Evolutionary conservation across 2,113 vertebrate species (phyloP).

Genomic region (Sylvia atricapilla): DNA sequence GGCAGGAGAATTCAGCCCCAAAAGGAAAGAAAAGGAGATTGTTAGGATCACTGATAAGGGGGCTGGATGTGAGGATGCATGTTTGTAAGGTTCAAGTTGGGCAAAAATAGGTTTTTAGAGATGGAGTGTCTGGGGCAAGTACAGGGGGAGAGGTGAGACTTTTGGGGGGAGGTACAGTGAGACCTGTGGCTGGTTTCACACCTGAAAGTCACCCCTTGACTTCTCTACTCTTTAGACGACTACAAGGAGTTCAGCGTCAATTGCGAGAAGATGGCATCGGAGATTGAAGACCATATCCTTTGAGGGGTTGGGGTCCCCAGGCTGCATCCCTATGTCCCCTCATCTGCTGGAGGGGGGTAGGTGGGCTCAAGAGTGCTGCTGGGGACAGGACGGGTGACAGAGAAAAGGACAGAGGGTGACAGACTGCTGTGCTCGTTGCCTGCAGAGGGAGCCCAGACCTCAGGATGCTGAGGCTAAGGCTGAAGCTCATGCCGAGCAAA

Average conservation of each 20-base stretch:
- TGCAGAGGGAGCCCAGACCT: slow-evolving; percentile 55
- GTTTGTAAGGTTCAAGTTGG: neutral
- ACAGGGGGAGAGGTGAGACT: neutral
- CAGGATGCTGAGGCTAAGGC: neutral
- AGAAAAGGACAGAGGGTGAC: neutral
- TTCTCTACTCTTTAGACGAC: slow-evolving; percentile 75
- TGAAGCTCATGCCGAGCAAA: neutral
- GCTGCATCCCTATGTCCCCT: neutral
- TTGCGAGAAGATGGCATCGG: slow-evolving; percentile 91
- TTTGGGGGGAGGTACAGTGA: neutral
- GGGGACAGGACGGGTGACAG: neutral
- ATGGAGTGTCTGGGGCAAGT: neutral
- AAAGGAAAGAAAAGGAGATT: neutral
- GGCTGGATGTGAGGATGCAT: neutral
- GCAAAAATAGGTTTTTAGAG: neutral
- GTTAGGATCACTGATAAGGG: neutral
- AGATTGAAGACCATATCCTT: slow-evolving; percentile 99
- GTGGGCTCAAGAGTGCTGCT: neutral
- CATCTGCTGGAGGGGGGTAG: rapidly evolving
- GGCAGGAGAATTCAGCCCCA: neutral
- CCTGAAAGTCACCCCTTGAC: neutral
- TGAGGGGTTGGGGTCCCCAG: neutral
- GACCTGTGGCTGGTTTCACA: neutral
- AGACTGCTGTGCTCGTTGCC: neutral
- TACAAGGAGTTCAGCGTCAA: slow-evolving; percentile 87